A percentile compares a stretch with the other conserved stretches of the same genome.
These are phyloP conservation scores for Sthenelais limicola DNA, from an alignment of 2,888 invertebrate species.

Conservation along the genomic window DNA sequence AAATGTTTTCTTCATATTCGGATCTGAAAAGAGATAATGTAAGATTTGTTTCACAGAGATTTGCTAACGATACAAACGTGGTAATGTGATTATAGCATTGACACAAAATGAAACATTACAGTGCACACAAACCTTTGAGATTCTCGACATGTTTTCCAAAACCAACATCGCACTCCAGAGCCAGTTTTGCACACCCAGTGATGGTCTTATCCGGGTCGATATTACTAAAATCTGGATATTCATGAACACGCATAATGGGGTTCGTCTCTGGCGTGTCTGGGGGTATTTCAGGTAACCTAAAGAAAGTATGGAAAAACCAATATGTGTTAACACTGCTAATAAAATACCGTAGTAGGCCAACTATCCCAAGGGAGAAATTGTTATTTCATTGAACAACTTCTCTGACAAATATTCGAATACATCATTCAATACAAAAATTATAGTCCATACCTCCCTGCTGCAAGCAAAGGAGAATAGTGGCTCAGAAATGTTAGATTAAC, in stretches of 20 bases:
- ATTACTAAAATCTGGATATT: conserved; percentile 85
- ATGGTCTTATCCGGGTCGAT: conserved; percentile 84
- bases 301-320: too few relatives aligned
- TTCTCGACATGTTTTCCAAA: conserved; percentile 77
- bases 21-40: conserved; percentile 51
- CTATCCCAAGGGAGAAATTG: too few relatives aligned
- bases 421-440: too few relatives aligned
- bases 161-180: conserved; percentile 85
- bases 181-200: conserved; percentile 86
- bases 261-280: conserved; percentile 84
- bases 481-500: too few relatives aligned
- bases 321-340: too few relatives aligned
- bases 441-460: too few relatives aligned
- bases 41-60: neutral
- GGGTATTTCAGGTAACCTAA: conserved; percentile 76
- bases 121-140: conserved; percentile 55
- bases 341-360: too few relatives aligned
- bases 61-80: neutral
- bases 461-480: too few relatives aligned
- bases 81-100: neutral
- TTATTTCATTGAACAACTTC: too few relatives aligned
- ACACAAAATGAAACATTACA: neutral
- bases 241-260: conserved; percentile 79
- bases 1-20: conserved; percentile 58
- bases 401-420: too few relatives aligned